Evolutionary conservation across 2,888 invertebrate species (phyloP).

Genomic region (Brenthis ino): DNA sequence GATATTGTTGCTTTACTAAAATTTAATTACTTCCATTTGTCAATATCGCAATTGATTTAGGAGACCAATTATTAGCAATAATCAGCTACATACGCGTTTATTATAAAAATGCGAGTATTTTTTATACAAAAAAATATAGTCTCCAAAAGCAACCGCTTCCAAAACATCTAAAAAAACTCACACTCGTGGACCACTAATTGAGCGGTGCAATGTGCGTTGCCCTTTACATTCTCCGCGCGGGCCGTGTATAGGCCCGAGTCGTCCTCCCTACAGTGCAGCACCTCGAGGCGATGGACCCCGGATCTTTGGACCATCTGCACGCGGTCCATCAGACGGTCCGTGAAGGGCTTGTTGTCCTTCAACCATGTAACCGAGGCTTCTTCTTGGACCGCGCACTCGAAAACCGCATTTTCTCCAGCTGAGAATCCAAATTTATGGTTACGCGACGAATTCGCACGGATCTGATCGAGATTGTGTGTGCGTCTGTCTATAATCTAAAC

Average conservation of each 20-base stretch:
- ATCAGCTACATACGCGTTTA: not conserved
- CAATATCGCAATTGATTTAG: conserved; percentile 30
- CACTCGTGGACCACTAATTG: conserved; percentile 93
- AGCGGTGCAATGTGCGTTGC: conserved; percentile 92
- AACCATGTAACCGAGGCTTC: conserved; percentile 89
- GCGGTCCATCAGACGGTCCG: conserved; percentile 88
- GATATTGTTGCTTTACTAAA: conserved; percentile 16
- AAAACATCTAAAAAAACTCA: conserved; percentile 71
- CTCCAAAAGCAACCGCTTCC: conserved; percentile 8
- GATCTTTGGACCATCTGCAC: conserved; percentile 83
- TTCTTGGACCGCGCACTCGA: conserved; percentile 88
- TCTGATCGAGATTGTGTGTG: conserved; percentile 23
- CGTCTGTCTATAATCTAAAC: not conserved
- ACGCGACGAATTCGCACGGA: conserved; percentile 63
- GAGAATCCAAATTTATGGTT: conserved; percentile 63
- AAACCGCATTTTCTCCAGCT: conserved; percentile 92
- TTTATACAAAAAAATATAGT: not conserved
- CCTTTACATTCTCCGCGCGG: conserved; percentile 90
- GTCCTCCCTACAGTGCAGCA: conserved; percentile 87
- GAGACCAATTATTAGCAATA: not conserved
- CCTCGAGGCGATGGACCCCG: conserved; percentile 85
- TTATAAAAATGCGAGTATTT: no score
- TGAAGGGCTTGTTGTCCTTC: conserved; percentile 92
- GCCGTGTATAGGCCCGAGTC: conserved; percentile 96
- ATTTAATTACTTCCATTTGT: not conserved